Evolutionary conservation across 2,888 invertebrate genomes (phyloP), one percentile per base, ranked within the genome.

Genomic region (Drosophila yooni): DNA sequence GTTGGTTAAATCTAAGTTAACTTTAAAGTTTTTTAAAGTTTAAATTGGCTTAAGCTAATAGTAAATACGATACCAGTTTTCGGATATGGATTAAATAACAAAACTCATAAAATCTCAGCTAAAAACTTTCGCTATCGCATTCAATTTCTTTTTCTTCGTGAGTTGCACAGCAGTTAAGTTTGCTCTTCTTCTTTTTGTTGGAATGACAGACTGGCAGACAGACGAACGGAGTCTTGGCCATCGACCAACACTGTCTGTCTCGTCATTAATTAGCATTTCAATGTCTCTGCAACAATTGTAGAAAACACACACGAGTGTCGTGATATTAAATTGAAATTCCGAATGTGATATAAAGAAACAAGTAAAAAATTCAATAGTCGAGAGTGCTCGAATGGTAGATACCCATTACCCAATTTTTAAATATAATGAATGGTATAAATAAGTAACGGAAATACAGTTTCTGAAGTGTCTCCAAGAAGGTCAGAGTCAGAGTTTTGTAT

Each of bases 71-170:
- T 21, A 15, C 56, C 38, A 48, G 50, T 59, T 72, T 33, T 40
- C 27, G 13, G 33, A 36, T 46, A 31, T 61, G 46, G 74, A 62
- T 78, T 67, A 78, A 78, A 74, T 67, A 79, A 79, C 50, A 57
- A 52, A 64, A 48, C 40, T 43, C 43, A 69, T 76, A n/a, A 69
- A 65, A 75, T 57, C 21, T 25, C 5, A 33, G 58, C 54, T 43
- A 50, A 25, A 66, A 66, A 83, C 83, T 83, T 83, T 83, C 89
- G 89, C 89, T 83, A 81, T 83, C 89, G 89, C 89, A 88, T 81
- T 88, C 70, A 88, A 88, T 88, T 83, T 88, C 83, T 70, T 75
- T 59, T 65, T 64, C 70, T 48, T 21, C 15, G 25, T 34, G 31
- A 18, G 31, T 69, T 70, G 53, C 43, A 54, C 54, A 70, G 31